A percentile compares a stretch with the other conserved stretches of the same genome.
These are phyloP conservation scores for Aselliscus stoliczkanus DNA, from an alignment of 2,797 vertebrate genomes.

Conservation along the genomic window DNA sequence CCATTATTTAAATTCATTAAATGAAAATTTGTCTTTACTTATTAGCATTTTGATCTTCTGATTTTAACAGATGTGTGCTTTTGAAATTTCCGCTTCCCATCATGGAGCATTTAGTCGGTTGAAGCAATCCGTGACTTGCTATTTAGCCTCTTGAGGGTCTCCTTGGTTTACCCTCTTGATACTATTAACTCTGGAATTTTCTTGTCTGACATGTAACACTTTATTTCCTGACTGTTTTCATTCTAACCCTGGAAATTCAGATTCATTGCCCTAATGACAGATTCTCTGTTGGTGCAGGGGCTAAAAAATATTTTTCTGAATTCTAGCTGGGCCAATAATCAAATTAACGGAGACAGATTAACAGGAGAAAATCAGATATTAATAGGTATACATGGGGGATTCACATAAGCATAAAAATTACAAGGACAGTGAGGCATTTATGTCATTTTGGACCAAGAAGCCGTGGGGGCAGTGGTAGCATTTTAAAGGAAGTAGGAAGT, in stretches of 20 bases:
- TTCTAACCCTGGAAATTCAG: neutral
- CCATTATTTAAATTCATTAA: neutral
- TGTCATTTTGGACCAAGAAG: neutral
- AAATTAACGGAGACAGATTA: neutral
- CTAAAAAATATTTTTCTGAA: neutral
- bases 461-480: neutral
- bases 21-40: neutral
- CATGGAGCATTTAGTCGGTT: conserved; percentile 1
- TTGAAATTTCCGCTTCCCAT: neutral
- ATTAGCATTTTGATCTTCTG: conserved; percentile 2
- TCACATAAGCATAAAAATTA: neutral
- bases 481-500: neutral
- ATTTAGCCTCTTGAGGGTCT: neutral
- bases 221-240: neutral
- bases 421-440: neutral
- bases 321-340: no score
- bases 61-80: neutral
- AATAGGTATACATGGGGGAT: neutral
- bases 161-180: neutral
- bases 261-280: neutral
- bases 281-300: neutral
- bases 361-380: neutral
- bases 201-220: neutral
- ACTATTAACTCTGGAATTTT: neutral
- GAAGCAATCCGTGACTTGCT: neutral